These are phyloP conservation scores for Hemibagrus wyckioides DNA, from an alignment of 2,113 vertebrate genomes.

Conservation along the genomic window DNA sequence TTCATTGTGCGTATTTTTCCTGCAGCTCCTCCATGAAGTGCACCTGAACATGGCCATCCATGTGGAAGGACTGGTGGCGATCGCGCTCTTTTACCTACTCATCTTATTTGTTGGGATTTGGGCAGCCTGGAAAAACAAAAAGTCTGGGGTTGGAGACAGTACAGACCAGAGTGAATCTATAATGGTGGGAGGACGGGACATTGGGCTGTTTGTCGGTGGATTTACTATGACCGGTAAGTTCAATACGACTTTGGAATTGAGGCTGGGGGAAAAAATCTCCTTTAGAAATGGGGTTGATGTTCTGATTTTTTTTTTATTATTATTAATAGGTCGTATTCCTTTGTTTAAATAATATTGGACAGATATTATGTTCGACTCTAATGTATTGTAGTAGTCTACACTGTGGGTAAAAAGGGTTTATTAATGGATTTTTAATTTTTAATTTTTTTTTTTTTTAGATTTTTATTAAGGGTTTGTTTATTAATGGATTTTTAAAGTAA, in stretches of 20 bases:
- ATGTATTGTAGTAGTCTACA: not conserved
- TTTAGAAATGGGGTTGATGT: not conserved
- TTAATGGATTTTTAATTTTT: not conserved
- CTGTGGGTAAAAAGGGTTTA: not conserved
- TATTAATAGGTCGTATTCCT: not conserved
- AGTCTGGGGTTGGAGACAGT: constrained; percentile 71
- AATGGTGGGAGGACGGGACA: constrained; percentile 95
- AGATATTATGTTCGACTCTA: not conserved
- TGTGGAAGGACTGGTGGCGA: constrained; percentile 89
- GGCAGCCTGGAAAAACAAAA: constrained; percentile 98
- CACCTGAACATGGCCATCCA: constrained; percentile 82
- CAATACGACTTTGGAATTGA: not conserved
- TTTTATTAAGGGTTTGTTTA: not conserved
- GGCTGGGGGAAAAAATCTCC: too few species aligned
- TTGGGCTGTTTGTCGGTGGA: constrained; percentile 92
- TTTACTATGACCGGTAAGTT: constrained; percentile 97
- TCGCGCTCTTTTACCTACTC: constrained; percentile 89
- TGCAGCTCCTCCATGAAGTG: constrained; percentile 46
- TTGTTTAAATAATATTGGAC: not conserved
- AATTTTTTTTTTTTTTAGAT: not conserved
- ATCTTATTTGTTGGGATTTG: constrained; percentile 95
- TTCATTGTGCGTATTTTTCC: constrained; percentile 77
- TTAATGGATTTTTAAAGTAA: too few species aligned
- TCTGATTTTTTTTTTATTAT: not conserved
- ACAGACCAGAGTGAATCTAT: constrained; percentile 87